Evolutionary conservation across 2,888 invertebrate genomes (phyloP), one percentile per base, ranked within the genome.

Genomic region (Oscheius sp.): DNA sequence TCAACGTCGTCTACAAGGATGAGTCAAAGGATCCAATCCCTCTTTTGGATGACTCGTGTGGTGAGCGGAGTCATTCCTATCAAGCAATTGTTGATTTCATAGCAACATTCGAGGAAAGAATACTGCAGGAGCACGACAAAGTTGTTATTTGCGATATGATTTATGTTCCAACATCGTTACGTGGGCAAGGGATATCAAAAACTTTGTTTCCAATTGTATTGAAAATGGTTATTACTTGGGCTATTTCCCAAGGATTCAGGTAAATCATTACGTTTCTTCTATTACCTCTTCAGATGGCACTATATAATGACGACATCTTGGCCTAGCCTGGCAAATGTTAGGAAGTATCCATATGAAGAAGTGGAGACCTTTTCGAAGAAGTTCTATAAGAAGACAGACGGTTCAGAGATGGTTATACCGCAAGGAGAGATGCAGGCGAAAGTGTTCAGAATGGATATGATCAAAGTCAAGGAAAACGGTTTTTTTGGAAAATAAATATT

Each of bases 311-410:
- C 30, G n/a, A 59, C 59, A n/a, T 9, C 28, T 17, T 1, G 28
- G 41, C 26, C 59, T 14, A 59, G 30, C 28, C 24, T 24, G 41
- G n/a, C n/a, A n/a, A 59, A 59, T 26, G 28, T 41, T 4, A 20
- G 14, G 14, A 59, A 59, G 59, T 22, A 14, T n/a, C 6, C 14
- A 26, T 59, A 41, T 30, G 14, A 41, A 44, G 5, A 44, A 0
- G 14, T 28, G 8, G 41, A 59, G 44, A 59, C 28, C 14, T 17
- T 59, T 28, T 44, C 59, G 4, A 8, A 1, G 2, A 28, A 59
- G 6, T n/a, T 59, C 41, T 59, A 59, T 30, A 59, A 59, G 44
- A 30, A 54, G 5, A n/a, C 17, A 8, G 54, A 54, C 5, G 54
- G 54, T 2, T 6, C 41, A 12, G 22, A 30, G 1, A 32, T 33